Conservation (phyloP, 2,113 vertebrate species). For the Rhynchomys soricoides region DNA sequence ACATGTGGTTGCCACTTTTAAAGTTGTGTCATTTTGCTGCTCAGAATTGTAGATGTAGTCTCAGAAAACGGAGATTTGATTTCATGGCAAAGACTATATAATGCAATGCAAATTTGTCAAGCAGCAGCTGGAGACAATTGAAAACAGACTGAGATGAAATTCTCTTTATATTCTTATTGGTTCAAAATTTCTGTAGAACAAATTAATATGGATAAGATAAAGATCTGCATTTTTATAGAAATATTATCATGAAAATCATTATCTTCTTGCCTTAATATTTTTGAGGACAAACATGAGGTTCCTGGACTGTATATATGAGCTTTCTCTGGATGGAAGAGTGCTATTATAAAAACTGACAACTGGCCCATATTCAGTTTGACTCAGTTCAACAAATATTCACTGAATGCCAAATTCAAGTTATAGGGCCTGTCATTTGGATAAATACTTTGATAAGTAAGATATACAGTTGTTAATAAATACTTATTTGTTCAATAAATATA, state of each 20-base stretch:
- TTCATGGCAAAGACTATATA: constrained; percentile 69
- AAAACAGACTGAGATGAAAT: constrained; percentile 32
- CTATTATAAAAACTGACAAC: background rate
- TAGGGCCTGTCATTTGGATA: background rate
- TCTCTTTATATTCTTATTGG: background rate
- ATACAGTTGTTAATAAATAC: background rate
- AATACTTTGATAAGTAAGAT: background rate
- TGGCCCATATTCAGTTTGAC: background rate
- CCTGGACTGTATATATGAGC: background rate
- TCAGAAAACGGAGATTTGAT: constrained; percentile 58
- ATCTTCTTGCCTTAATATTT: background rate
- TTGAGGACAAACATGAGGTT: background rate
- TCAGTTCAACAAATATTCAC: constrained; percentile 19
- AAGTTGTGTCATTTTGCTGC: constrained; percentile 13
- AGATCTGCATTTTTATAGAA: constrained; percentile 26
- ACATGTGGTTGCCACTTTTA: constrained; percentile 51
- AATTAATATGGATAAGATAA: constrained; percentile 20
- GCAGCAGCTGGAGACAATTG: constrained; percentile 13
- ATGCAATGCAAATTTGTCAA: constrained; percentile 49
- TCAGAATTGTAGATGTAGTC: constrained; percentile 55
- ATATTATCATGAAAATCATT: constrained; percentile 31
- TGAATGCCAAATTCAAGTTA: background rate
- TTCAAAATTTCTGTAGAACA: background rate
- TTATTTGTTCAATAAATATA: background rate
- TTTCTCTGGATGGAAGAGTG: background rate